These are phyloP conservation scores for Drosophila cognata DNA, from an alignment of 2,888 invertebrate species.

Conservation along the genomic window DNA sequence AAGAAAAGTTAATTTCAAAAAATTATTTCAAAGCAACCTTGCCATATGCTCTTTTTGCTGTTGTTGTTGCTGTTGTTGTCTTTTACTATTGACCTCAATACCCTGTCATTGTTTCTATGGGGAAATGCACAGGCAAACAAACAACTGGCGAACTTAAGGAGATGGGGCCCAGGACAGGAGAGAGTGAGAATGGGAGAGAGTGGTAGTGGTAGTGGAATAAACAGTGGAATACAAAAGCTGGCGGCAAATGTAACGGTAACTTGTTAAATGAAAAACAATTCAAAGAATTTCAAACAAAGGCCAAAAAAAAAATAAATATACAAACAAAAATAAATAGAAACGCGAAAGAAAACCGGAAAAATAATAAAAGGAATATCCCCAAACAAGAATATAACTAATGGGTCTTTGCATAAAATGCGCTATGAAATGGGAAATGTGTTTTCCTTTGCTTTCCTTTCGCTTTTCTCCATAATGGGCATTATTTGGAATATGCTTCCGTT, in stretches of 20 bases:
- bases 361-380: not conserved
- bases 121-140: slow-evolving; percentile 47
- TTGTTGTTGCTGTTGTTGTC: slow-evolving; percentile 48
- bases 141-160: slow-evolving; percentile 1
- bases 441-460: not conserved
- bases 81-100: slow-evolving; percentile 80
- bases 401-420: slow-evolving; percentile 2
- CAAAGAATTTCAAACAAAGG: slow-evolving; percentile 34
- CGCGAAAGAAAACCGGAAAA: slow-evolving; percentile 23
- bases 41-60: slow-evolving; percentile 65
- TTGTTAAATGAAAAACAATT: slow-evolving; percentile 63
- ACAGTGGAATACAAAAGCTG: slow-evolving; percentile 29
- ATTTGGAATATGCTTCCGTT: slow-evolving; percentile 18
- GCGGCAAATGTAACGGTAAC: slow-evolving; percentile 59
- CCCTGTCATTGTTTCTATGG: slow-evolving; percentile 74
- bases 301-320: slow-evolving; percentile 5
- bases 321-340: slow-evolving; percentile 10
- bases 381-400: slow-evolving; percentile 14
- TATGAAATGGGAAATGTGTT: slow-evolving; percentile 24
- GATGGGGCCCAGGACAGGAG: not conserved
- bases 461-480: slow-evolving; percentile 17
- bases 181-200: not conserved
- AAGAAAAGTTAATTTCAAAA: slow-evolving; percentile 74
- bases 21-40: slow-evolving; percentile 80
- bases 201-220: slow-evolving; percentile 23